Evolutionary conservation across 1,140 invertebrate species (phyloP), one percentile per base, ranked within the genome.

Genomic region (Belonocnema kinseyi): DNA sequence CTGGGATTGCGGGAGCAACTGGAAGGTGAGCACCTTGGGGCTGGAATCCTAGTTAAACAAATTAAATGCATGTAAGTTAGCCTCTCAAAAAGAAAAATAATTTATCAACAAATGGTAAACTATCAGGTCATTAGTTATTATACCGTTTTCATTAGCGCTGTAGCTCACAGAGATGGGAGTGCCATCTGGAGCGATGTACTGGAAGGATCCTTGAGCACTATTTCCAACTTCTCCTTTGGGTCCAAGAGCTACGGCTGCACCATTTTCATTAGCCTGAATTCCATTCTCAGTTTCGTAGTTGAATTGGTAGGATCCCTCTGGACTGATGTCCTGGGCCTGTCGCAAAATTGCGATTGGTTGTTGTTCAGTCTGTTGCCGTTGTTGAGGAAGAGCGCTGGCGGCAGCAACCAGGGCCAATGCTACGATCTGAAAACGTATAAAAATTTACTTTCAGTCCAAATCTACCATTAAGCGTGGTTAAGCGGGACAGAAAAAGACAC

Each of bases 251-350:
- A 92, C 90, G 12, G 92, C 87, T 50, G 86, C 88, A 40, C 94
- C 94, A 19, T 84, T 86, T 83, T 94, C 94, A 33, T 92, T 86
- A 6, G 90, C 92, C 3, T 89, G 85, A 33, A 94, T 94, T 66
- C 93, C 94, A 81, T 95, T 94, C 50, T 92, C 93, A 8, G 94
- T 94, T 80, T 95, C 94, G 83, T 93, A 95, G 10, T 91, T 90
- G 77, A 74, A 92, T 2, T 52, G 21, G 79, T 92, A 92, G 0
- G 84, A 72, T 19, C 91, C 91, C 16, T 92, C 91, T 0, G 89
- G 86, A 7, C 85, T 81, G 1, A 85, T 74, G 56, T 92, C 90
- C 10, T 85, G 79, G 0, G 89, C 53, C 14, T 92, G 89, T 14
- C 84, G 84, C 8, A 92, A 46, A 46, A 92, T 91, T 0, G 86